These are phyloP conservation scores for Tubulanus polymorphus DNA, from an alignment of 2,888 invertebrate species.

Conservation along the genomic window DNA sequence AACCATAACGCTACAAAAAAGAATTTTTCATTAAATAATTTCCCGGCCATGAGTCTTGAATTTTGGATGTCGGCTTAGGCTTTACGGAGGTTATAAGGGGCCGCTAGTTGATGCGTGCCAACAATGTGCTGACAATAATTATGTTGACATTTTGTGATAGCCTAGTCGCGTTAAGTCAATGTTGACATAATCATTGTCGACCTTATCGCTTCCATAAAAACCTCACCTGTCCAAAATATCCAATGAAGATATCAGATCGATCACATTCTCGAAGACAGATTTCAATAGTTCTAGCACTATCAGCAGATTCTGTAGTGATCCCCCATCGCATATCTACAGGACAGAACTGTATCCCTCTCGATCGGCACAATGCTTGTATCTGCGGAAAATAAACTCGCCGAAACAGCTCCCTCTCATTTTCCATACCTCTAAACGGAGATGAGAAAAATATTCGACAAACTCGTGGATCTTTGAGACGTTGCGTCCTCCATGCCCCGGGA, in stretches of 20 bases:
- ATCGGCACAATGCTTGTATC: constrained; percentile 37
- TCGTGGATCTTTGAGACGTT: constrained; percentile 30
- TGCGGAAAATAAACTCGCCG: constrained; percentile 43
- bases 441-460: constrained; percentile 46
- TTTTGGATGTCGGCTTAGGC: too few relatives aligned
- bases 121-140: too few relatives aligned
- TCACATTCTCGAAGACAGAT: constrained; percentile 47
- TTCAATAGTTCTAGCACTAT: constrained; percentile 40
- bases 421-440: constrained; percentile 53
- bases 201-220: neutral
- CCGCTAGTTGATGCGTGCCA: too few relatives aligned
- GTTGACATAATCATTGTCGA: too few relatives aligned
- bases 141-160: too few relatives aligned
- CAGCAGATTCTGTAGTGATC: constrained; percentile 43
- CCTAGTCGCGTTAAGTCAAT: too few relatives aligned
- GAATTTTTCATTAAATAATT: neutral
- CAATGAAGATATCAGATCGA: constrained; percentile 46
- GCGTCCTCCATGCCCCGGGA: too few relatives aligned
- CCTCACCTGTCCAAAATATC: constrained; percentile 46
- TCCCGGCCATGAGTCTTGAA: neutral
- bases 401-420: constrained; percentile 49
- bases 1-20: constrained; percentile 40
- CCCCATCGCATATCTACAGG: constrained; percentile 51
- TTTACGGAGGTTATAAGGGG: too few relatives aligned
- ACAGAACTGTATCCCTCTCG: constrained; percentile 40